These are phyloP conservation scores for Philypnodon macrostomus DNA, from an alignment of 2,797 vertebrate species.

Conservation along the genomic window DNA sequence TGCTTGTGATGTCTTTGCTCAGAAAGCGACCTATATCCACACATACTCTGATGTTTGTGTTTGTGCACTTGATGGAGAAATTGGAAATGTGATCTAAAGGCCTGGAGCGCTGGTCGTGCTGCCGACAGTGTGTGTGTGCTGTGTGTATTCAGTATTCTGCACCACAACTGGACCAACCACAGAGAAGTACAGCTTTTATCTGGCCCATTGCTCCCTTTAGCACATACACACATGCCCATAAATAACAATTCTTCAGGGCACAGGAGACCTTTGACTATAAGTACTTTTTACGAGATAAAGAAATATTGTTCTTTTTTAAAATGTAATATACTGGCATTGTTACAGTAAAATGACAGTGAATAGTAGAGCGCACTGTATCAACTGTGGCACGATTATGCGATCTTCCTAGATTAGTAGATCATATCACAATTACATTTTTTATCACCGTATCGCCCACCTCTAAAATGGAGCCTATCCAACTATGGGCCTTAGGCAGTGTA, in stretches of 20 bases:
- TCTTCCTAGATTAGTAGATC: no score
- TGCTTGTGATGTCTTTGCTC: conserved; percentile 5
- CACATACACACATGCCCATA: conserved; percentile 10
- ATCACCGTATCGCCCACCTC: no score
- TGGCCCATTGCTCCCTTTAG: conserved; percentile 9
- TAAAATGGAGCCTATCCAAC: no score
- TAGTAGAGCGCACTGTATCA: no score
- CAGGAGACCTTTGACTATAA: conserved; percentile 8
- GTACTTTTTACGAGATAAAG: not conserved
- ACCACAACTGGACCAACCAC: conserved; percentile 29
- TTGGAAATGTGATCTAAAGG: conserved; percentile 52
- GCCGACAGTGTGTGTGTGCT: conserved; percentile 44
- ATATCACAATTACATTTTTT: no score
- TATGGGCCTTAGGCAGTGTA: no score
- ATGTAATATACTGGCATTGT: no score
- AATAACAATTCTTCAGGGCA: conserved; percentile 1
- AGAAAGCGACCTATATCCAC: not conserved
- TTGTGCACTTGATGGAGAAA: conserved; percentile 32
- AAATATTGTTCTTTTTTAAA: no score
- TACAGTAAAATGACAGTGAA: no score
- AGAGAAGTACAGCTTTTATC: conserved; percentile 24
- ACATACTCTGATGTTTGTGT: conserved; percentile 15
- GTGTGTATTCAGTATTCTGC: conserved; percentile 60
- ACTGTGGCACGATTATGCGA: no score
- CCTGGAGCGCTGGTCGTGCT: conserved; percentile 28